Percentiles rank a stretch among this genome's conserved stretches.
Evolutionary conservation across 2,113 vertebrate species (phyloP).

Genomic region (Porphyrio hochstetteri): DNA sequence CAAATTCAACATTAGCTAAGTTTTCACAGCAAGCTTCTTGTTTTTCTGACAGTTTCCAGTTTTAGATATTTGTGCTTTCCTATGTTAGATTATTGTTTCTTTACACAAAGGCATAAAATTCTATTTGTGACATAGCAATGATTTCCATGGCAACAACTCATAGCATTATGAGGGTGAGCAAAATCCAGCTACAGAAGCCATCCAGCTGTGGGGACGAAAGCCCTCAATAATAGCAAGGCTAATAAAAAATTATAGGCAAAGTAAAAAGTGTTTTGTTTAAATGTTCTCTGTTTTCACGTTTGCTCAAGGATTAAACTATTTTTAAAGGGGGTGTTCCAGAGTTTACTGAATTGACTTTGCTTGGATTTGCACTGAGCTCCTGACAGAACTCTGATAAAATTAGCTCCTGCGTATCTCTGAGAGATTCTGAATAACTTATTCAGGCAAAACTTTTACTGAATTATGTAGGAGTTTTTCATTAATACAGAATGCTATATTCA

Average conservation of each 20-base stretch:
- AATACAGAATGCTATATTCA: background rate
- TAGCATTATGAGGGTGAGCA: background rate
- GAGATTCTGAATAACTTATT: background rate
- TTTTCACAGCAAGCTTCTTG: background rate
- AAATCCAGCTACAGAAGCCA: background rate
- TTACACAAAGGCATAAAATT: background rate
- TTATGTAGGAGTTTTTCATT: background rate
- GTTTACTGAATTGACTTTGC: background rate
- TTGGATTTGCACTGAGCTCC: background rate
- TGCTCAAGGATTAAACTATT: background rate
- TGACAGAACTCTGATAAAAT: background rate
- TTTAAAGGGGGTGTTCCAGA: background rate
- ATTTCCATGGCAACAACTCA: constrained; percentile 53
- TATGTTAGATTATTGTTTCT: background rate
- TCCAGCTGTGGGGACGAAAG: background rate
- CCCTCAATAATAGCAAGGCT: background rate
- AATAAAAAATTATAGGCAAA: background rate
- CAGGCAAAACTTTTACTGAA: background rate
- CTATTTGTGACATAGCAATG: background rate
- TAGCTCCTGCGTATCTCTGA: background rate
- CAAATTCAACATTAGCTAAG: background rate
- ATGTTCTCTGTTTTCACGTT: background rate
- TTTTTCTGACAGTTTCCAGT: background rate
- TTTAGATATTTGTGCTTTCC: background rate
- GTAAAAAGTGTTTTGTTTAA: background rate